Evolutionary conservation across 2,888 invertebrate genomes (phyloP).

Genomic region (Camptogramma bilineatum): DNA sequence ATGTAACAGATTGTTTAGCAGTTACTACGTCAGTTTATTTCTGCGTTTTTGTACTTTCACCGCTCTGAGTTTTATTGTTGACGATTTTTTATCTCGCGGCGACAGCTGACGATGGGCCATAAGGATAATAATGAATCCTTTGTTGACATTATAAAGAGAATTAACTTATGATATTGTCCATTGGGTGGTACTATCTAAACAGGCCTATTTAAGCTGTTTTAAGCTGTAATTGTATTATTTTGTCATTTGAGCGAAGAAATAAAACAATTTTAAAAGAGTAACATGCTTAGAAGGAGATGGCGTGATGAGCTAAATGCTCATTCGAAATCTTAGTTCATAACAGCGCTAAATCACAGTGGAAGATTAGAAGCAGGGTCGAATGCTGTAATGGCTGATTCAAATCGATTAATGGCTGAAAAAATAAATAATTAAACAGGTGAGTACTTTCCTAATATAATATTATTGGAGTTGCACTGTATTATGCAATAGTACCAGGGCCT

Average conservation of each 20-base stretch:
- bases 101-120: constrained; percentile 46
- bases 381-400: too few relatives aligned
- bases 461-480: too few relatives aligned
- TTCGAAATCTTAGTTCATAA: too few relatives aligned
- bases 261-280: neutral
- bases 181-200: neutral
- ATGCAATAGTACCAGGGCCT: too few relatives aligned
- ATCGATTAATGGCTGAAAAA: too few relatives aligned
- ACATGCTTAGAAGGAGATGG: too few relatives aligned
- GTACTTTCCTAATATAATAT: too few relatives aligned
- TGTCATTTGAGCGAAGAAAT: neutral
- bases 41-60: constrained; percentile 60
- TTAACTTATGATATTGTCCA: constrained; percentile 27
- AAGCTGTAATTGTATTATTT: neutral
- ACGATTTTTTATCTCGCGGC: constrained; percentile 53
- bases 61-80: constrained; percentile 53
- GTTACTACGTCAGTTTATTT: constrained; percentile 48
- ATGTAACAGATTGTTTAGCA: constrained; percentile 32
- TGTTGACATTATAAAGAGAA: constrained; percentile 33
- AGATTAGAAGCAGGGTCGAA: too few relatives aligned
- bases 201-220: neutral
- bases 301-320: too few relatives aligned
- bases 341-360: too few relatives aligned
- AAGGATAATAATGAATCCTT: constrained; percentile 34
- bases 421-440: too few relatives aligned